phyloP scores from a whole-genome alignment of 2,888 invertebrate species.

The Rotaria magnacalcarata region DNA sequence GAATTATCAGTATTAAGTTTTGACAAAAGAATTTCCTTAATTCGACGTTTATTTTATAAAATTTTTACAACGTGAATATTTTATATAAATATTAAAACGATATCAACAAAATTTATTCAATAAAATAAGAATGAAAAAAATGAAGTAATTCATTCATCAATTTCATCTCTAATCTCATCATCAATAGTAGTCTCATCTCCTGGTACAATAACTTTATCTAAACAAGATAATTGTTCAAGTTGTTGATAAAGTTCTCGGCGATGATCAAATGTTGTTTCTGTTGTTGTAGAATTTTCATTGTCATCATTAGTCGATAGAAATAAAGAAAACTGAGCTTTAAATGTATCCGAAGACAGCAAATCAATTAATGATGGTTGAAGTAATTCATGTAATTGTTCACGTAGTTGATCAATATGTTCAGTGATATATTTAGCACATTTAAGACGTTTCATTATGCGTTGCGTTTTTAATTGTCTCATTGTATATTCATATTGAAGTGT shows the following conservation, averaged over 20 bases:
- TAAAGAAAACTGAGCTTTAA: neutral
- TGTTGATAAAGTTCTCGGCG: neutral
- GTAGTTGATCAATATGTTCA: constrained; percentile 25
- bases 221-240: constrained; percentile 17
- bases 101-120: too few relatives aligned
- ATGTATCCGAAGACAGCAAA: neutral
- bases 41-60: too few relatives aligned
- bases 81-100: too few relatives aligned
- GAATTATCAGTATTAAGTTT: too few relatives aligned
- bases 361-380: neutral
- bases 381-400: neutral
- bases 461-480: neutral
- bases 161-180: neutral
- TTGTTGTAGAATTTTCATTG: neutral
- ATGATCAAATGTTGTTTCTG: neutral
- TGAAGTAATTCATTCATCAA: neutral
- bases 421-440: constrained; percentile 11
- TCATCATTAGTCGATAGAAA: neutral
- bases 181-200: neutral
- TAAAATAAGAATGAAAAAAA: too few relatives aligned
- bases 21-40: too few relatives aligned
- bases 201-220: neutral
- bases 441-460: constrained; percentile 23
- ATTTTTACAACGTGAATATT: too few relatives aligned
- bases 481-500: constrained; percentile 35